phyloP scores from a whole-genome alignment of 2,113 vertebrate genomes.

The Syngnathus scovelli region DNA sequence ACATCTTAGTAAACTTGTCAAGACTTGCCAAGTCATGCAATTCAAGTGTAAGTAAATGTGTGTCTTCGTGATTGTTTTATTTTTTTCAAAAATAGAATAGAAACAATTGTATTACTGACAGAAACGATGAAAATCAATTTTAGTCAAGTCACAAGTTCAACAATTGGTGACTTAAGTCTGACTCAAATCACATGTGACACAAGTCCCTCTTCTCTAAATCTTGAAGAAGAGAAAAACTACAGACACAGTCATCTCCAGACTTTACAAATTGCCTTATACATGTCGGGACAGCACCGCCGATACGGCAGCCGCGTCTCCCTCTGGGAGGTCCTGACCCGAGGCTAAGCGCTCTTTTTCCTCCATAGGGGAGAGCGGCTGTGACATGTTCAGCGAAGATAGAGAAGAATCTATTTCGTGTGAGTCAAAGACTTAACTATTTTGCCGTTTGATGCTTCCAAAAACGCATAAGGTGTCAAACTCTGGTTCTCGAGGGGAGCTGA shows the following conservation, averaged over 20 bases:
- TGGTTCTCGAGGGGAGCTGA: too few species aligned
- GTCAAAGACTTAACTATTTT: slow-evolving; percentile 58
- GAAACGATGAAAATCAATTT: too few species aligned
- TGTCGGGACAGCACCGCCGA: slow-evolving; percentile 48
- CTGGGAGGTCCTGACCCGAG: slow-evolving; percentile 58
- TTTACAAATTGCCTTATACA: slow-evolving; percentile 35
- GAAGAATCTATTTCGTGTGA: slow-evolving; percentile 56
- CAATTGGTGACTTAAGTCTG: neutral
- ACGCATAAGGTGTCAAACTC: too few species aligned
- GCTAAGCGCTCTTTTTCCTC: slow-evolving; percentile 57
- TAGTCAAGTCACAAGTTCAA: slow-evolving; percentile 12
- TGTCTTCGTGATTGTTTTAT: too few species aligned
- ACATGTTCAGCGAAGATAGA: slow-evolving; percentile 61
- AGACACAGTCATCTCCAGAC: slow-evolving; percentile 48
- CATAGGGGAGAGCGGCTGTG: slow-evolving; percentile 51
- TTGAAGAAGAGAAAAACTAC: slow-evolving; percentile 49
- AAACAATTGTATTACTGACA: too few species aligned
- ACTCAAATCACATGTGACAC: neutral
- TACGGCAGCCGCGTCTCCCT: slow-evolving; percentile 42
- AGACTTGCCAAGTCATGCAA: too few species aligned
- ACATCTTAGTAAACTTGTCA: too few species aligned
- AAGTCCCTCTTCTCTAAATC: neutral
- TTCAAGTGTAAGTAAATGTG: too few species aligned
- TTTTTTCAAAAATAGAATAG: too few species aligned
- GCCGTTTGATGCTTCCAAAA: slow-evolving; percentile 19